Percentiles rank a stretch among this genome's conserved stretches.
Conservation (phyloP, 2,797 vertebrate genomes). For the Pantherophis vulpinus region DNA sequence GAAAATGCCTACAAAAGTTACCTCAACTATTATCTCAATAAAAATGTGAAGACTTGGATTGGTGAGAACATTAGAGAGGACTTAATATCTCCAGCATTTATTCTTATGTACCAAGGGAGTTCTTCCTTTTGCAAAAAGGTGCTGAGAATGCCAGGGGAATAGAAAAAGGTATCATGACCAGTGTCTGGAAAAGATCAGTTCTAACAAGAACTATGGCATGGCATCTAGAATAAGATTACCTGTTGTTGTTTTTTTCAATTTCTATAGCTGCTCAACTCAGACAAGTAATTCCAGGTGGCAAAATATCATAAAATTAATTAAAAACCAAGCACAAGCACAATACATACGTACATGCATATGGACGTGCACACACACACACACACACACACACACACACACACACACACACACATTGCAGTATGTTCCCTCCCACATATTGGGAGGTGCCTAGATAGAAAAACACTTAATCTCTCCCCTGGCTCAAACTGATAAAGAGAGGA, state of each 20-base stretch:
- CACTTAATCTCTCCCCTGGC: too few relatives aligned
- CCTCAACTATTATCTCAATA: background rate
- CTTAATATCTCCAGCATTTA: background rate
- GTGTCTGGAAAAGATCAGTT: background rate
- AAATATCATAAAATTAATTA: background rate
- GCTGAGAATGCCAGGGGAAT: background rate
- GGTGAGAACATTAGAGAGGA: background rate
- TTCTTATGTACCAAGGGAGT: background rate
- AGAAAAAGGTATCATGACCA: background rate
- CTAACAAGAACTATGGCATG: background rate
- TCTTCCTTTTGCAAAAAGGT: background rate
- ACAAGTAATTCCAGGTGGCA: background rate
- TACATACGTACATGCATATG: background rate
- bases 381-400: too few relatives aligned
- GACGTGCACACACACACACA: accelerated
- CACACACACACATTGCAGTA: too few relatives aligned
- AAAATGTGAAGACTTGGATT: background rate
- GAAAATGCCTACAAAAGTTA: background rate
- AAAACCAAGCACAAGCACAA: background rate
- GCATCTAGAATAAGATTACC: background rate
- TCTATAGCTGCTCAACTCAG: background rate
- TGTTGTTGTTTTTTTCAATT: background rate
- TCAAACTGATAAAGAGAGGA: too few relatives aligned
- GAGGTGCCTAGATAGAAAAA: too few relatives aligned
- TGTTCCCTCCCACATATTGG: too few relatives aligned